Conservation (phyloP, 1,140 invertebrate species). For the Cherax destructor region DNA sequence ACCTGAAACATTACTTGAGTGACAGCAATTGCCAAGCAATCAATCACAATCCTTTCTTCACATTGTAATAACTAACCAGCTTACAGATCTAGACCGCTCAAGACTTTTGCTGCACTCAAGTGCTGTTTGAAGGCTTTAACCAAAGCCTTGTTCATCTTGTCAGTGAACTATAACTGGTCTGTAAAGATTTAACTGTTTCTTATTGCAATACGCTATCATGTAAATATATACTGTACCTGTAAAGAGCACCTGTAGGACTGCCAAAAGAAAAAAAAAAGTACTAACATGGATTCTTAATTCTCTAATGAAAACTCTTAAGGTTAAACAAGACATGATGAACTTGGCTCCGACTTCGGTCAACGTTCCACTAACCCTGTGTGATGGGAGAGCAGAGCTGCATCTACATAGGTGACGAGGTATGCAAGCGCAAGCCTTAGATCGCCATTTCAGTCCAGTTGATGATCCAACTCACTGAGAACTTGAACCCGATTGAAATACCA, state of each 20-base stretch:
- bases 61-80: conserved; percentile 55
- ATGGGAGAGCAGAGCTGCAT: conserved; percentile 67
- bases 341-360: conserved; percentile 53
- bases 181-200: background rate
- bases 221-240: background rate
- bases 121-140: conserved; percentile 45
- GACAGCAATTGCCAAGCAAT: conserved; percentile 37
- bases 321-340: conserved; percentile 24
- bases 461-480: conserved; percentile 37
- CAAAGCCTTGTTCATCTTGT: conserved; percentile 56
- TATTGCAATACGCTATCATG: background rate
- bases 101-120: conserved; percentile 35
- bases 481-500: conserved; percentile 33
- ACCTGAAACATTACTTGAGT: conserved; percentile 45
- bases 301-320: background rate
- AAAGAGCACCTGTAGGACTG: background rate
- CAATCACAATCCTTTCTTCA: conserved; percentile 51
- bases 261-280: background rate
- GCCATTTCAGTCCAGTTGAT: conserved; percentile 46
- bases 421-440: conserved; percentile 39
- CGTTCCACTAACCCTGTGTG: conserved; percentile 69
- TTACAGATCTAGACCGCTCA: conserved; percentile 46
- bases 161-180: background rate
- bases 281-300: background rate
- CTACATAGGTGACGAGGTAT: conserved; percentile 55